These are phyloP conservation scores for Megalops cyprinoides DNA, from an alignment of 2,797 vertebrate genomes.

Conservation along the genomic window DNA sequence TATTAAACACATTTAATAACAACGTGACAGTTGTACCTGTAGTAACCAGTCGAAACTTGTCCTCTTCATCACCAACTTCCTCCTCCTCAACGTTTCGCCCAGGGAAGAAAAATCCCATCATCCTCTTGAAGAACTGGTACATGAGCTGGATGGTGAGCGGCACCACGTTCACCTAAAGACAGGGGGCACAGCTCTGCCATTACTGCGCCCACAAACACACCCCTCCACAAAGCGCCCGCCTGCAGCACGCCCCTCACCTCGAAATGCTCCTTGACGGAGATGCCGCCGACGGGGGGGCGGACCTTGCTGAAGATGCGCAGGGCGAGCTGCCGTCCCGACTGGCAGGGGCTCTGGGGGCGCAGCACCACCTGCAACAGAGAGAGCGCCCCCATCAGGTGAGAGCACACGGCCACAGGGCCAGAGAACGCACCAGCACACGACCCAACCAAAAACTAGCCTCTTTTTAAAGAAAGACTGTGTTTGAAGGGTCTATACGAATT, in stretches of 20 bases:
- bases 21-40: slow-evolving; percentile 84
- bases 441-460: slow-evolving; percentile 6
- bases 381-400: background rate
- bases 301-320: slow-evolving; percentile 98
- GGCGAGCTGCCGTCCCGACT: slow-evolving; percentile 92
- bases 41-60: slow-evolving; percentile 95
- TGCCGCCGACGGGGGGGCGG: slow-evolving; percentile 95
- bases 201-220: background rate
- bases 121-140: slow-evolving; percentile 98
- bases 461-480: no score
- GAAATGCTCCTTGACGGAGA: slow-evolving; percentile 98
- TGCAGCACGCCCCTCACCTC: slow-evolving; percentile 80
- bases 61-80: slow-evolving; percentile 95
- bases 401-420: background rate
- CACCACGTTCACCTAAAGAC: slow-evolving; percentile 90
- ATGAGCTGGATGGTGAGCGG: slow-evolving; percentile 98
- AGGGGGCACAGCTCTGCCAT: background rate
- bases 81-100: slow-evolving; percentile 96
- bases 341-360: slow-evolving; percentile 90
- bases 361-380: slow-evolving; percentile 84
- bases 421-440: background rate
- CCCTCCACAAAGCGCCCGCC: no score
- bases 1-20: no score
- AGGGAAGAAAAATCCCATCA: slow-evolving; percentile 99
- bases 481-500: no score